Base-by-base conservation (phyloP, 2,888 invertebrate genomes). In the Thysanoteuthis rhombus region DNA sequence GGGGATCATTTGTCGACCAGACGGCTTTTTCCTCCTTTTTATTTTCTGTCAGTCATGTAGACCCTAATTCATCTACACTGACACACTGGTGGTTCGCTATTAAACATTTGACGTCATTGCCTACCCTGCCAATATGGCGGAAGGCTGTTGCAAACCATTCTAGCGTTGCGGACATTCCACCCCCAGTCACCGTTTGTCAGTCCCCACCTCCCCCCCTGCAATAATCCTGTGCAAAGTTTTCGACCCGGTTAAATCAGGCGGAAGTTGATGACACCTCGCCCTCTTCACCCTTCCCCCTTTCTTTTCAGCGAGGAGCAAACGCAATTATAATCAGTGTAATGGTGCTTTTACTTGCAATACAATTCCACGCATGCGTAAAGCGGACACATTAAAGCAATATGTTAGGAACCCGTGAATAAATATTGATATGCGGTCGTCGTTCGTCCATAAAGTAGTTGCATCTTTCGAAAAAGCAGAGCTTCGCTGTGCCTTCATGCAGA, bases 171-270 rank as follows among this genome's bases (percentile, higher is more conserved):
- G n/a, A 36, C 75, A 75, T 36, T 75, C 36, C n/a, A 12, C 16
- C 16, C 5, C n/a, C 36, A 16, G 22, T 36, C 4, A n/a, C n/a
- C 2, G 8, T 75, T n/a, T 75, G 75, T 75, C 36, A 75, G n/a
- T n/a, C n/a, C n/a, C n/a, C n/a, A n/a, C n/a, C n/a, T n/a, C n/a
- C n/a, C 12, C 16, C 75, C 16, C 75, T 12, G n/a, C 75, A 75
- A 32, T 75, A 75, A 75, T 75, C 32, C n/a, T n/a, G 16, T 75
- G n/a, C 19, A 10, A n/a, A n/a, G 75, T 75, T 75, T 75, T 75
- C 75, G 75, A 75, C 75, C 75, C n/a, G n/a, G 75, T 75, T 75
- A 75, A 75, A n/a, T 75, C 75, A 75, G n/a, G 75, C 75, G 75
- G 75, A 75, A 75, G 75, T 75, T 75, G 75, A 75, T 75, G 75